These are phyloP conservation scores for Ophraella communa DNA, from an alignment of 2,888 invertebrate species.

Conservation along the genomic window DNA sequence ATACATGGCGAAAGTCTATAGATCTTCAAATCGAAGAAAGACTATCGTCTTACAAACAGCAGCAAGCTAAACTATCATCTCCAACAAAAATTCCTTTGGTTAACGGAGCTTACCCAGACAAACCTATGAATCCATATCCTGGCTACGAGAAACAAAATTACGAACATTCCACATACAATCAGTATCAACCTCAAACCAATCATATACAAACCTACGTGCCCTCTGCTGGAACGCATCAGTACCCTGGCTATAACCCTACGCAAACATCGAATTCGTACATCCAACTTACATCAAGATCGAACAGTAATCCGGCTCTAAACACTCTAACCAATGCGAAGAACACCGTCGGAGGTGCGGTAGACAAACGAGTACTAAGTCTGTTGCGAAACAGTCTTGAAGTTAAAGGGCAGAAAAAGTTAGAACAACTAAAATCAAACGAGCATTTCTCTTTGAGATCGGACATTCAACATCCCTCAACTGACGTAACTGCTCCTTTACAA, in stretches of 20 bases:
- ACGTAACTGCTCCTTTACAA: constrained; percentile 58
- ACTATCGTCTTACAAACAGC: constrained; percentile 58
- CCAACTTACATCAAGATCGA: constrained; percentile 45
- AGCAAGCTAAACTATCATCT: constrained; percentile 39
- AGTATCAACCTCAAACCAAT: constrained; percentile 46
- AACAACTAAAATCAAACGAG: constrained; percentile 52
- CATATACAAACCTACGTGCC: constrained; percentile 56
- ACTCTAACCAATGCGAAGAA: constrained; percentile 43
- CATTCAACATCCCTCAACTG: constrained; percentile 57
- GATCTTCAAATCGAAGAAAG: constrained; percentile 66
- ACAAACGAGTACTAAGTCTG: constrained; percentile 74
- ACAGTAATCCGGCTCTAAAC: constrained; percentile 46
- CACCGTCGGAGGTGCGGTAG: constrained; percentile 63
- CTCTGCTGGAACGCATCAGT: constrained; percentile 52
- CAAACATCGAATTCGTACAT: constrained; percentile 42
- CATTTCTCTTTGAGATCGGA: constrained; percentile 47
- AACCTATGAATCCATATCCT: constrained; percentile 42
- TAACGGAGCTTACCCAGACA: constrained; percentile 40
- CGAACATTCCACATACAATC: constrained; percentile 41
- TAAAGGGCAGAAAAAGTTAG: constrained; percentile 61
- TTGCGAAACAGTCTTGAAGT: constrained; percentile 75
- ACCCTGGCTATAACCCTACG: constrained; percentile 47
- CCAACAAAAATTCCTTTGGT: constrained; percentile 16
- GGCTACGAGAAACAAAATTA: constrained; percentile 50
- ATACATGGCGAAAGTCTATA: constrained; percentile 63